phyloP scores from a whole-genome alignment of 2,113 vertebrate genomes.

The Bucco capensis region DNA sequence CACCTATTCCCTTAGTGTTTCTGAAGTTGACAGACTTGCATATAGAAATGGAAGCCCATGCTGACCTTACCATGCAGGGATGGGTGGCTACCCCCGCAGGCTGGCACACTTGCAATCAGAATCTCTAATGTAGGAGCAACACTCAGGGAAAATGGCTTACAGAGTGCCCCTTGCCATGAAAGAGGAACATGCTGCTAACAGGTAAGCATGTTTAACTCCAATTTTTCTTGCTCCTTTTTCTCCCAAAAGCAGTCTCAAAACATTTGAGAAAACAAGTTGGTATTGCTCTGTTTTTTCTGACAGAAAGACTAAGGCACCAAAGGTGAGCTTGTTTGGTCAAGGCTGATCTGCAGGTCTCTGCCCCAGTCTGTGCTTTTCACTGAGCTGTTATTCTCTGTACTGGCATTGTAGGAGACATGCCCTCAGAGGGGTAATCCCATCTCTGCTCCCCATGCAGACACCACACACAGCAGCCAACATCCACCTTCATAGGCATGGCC shows the following conservation, averaged over 20 bases:
- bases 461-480: background rate
- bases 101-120: background rate
- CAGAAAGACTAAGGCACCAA: background rate
- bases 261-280: background rate
- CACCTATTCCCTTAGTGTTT: background rate
- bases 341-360: background rate
- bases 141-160: background rate
- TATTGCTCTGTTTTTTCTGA: background rate
- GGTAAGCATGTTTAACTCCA: background rate
- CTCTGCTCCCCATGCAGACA: background rate
- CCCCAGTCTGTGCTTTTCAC: background rate
- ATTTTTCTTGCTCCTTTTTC: background rate
- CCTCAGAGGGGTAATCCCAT: background rate
- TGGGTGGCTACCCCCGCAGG: background rate
- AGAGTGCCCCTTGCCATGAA: background rate
- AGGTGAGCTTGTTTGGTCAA: background rate
- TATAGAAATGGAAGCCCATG: background rate
- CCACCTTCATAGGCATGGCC: background rate
- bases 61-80: background rate
- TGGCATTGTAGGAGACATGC: rapidly evolving
- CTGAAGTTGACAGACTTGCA: background rate
- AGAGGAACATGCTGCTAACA: background rate
- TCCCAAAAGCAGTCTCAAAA: background rate
- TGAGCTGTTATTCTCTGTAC: background rate
- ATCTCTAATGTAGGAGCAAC: background rate